phyloP scores from a whole-genome alignment of 2,797 vertebrate species.

The Scyliorhinus canicula region DNA sequence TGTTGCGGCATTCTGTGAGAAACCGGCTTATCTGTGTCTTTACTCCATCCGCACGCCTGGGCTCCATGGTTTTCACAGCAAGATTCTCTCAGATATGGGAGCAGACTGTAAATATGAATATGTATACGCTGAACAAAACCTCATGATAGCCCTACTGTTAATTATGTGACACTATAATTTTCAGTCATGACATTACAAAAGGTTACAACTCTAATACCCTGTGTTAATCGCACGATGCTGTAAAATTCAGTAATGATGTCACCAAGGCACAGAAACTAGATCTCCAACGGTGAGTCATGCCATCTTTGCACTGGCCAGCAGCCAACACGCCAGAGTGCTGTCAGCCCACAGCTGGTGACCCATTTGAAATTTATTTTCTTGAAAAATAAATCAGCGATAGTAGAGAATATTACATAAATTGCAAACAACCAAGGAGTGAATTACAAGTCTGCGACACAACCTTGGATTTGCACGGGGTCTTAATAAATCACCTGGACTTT shows the following conservation, averaged over 20 bases:
- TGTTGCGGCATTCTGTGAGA: not conserved
- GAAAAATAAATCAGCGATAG: not conserved
- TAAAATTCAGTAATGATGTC: slow-evolving; percentile 17
- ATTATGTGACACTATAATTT: not conserved
- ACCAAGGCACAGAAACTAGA: not conserved
- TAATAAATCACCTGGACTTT: not conserved
- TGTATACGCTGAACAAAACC: not conserved
- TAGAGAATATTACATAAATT: not conserved
- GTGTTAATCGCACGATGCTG: slow-evolving; percentile 1
- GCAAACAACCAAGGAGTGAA: not conserved
- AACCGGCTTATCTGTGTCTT: not conserved
- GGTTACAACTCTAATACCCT: not conserved
- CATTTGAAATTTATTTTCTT: slow-evolving; percentile 27
- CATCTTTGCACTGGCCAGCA: not conserved
- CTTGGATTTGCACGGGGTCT: not conserved
- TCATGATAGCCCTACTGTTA: not conserved
- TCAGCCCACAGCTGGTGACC: slow-evolving; percentile 21
- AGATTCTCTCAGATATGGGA: not conserved
- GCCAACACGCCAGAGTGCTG: not conserved
- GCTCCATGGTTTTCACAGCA: not conserved
- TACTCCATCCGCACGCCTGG: not conserved
- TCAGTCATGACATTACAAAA: slow-evolving; percentile 7
- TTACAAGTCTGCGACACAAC: not conserved
- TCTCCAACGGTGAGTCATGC: slow-evolving; percentile 7
- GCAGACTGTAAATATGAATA: not conserved